phyloP scores from a whole-genome alignment of 2,888 invertebrate species.

The Oscheius myriophilus region DNA sequence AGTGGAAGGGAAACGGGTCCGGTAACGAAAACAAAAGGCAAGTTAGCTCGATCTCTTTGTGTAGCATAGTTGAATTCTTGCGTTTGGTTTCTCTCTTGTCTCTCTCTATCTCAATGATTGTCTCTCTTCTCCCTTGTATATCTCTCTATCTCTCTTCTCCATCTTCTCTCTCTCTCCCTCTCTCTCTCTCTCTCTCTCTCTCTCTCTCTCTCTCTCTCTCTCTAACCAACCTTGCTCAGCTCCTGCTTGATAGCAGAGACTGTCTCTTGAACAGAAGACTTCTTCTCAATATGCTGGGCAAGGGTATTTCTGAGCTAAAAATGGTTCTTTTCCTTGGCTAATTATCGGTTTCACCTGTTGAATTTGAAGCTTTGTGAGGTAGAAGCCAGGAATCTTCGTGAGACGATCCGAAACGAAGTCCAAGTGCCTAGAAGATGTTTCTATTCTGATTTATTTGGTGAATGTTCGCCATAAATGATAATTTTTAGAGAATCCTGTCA shows the following conservation, averaged over 20 bases:
- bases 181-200: too few relatives aligned
- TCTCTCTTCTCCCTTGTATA: too few relatives aligned
- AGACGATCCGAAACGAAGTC: constrained; percentile 3
- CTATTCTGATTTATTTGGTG: too few relatives aligned
- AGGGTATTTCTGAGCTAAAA: constrained; percentile 23
- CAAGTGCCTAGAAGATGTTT: constrained; percentile 1
- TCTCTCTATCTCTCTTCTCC: too few relatives aligned
- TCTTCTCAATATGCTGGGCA: constrained; percentile 1
- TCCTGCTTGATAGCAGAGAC: constrained; percentile 17
- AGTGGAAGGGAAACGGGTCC: neutral
- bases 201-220: too few relatives aligned
- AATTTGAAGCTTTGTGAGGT: constrained; percentile 24
- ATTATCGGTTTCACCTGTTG: neutral
- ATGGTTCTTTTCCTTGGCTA: neutral
- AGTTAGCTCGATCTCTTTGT: neutral
- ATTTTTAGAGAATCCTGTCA: too few relatives aligned
- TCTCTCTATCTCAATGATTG: neutral
- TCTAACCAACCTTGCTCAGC: constrained; percentile 17
- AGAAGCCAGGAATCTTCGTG: constrained; percentile 19
- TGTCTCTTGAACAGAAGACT: constrained; percentile 7
- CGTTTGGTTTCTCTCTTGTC: neutral
- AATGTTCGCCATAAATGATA: too few relatives aligned
- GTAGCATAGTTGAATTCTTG: neutral
- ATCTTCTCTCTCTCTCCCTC: too few relatives aligned
- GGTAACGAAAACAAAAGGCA: neutral